Conservation (phyloP, 2,113 vertebrate genomes). For the Phrynosoma blainvillii region DNA sequence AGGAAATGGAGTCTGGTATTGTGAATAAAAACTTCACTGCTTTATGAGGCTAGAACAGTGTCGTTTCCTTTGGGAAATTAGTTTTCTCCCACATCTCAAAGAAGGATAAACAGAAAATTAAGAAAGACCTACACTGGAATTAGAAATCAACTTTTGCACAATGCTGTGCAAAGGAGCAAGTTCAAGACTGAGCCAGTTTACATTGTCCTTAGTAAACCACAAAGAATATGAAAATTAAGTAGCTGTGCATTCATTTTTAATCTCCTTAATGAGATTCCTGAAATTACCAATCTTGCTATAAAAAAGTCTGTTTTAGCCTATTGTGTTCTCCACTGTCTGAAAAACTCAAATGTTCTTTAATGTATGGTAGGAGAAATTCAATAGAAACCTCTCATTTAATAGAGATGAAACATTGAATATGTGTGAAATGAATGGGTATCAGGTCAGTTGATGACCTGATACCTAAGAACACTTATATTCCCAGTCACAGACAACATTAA, state of each 20-base stretch:
- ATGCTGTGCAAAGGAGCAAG: slow-evolving; percentile 42
- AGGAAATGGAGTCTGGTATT: slow-evolving; percentile 28
- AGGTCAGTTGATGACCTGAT: slow-evolving; percentile 51
- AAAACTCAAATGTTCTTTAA: slow-evolving; percentile 35
- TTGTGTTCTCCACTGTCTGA: slow-evolving; percentile 44
- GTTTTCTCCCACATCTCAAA: slow-evolving; percentile 33
- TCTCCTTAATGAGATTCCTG: background rate
- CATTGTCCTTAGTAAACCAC: slow-evolving; percentile 39
- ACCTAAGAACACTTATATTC: background rate
- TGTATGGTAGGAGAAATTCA: slow-evolving; percentile 47
- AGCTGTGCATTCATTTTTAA: background rate
- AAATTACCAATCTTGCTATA: slow-evolving; percentile 14
- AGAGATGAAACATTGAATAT: slow-evolving; percentile 5
- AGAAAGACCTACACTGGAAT: slow-evolving; percentile 7
- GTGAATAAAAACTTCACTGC: slow-evolving; percentile 21
- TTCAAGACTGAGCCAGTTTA: slow-evolving; percentile 37
- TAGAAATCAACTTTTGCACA: slow-evolving; percentile 22
- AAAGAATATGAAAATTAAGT: slow-evolving; percentile 16
- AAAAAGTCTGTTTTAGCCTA: background rate
- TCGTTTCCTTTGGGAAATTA: slow-evolving; percentile 50
- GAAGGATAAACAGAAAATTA: slow-evolving; percentile 34
- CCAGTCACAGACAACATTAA: background rate
- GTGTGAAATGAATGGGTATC: slow-evolving; percentile 45
- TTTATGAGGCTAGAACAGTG: slow-evolving; percentile 27
- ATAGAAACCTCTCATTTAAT: slow-evolving; percentile 54